Conservation (phyloP, 2,113 vertebrate species). For the Vicugna pacos region DNA sequence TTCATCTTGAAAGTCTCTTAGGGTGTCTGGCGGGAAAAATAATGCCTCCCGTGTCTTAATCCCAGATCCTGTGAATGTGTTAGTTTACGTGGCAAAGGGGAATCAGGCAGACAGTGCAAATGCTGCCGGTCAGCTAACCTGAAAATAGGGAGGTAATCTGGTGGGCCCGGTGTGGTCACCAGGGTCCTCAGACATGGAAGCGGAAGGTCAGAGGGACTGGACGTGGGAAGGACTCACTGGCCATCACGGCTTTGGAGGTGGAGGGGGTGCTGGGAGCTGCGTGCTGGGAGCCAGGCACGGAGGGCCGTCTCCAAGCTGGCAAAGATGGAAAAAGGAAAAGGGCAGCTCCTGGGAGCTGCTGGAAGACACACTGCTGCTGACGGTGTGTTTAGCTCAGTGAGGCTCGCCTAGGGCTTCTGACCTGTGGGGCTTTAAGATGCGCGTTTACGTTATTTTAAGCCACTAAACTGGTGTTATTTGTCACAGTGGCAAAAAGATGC, state of each 20-base stretch:
- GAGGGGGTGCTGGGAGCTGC: too few species aligned
- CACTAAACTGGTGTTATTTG: rapidly evolving
- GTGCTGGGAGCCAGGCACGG: rapidly evolving
- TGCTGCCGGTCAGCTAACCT: rapidly evolving
- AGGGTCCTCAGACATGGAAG: too few species aligned
- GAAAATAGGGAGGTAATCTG: rapidly evolving
- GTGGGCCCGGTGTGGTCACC: rapidly evolving
- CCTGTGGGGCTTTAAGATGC: rapidly evolving
- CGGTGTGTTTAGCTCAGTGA: neutral
- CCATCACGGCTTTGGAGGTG: neutral
- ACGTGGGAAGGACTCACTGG: too few species aligned
- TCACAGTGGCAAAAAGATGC: neutral
- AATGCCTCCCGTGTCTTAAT: rapidly evolving
- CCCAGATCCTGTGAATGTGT: neutral
- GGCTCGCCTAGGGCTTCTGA: neutral
- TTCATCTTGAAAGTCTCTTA: neutral
- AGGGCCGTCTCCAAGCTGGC: neutral
- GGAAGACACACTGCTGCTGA: neutral
- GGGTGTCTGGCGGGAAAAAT: neutral
- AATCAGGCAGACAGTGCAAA: rapidly evolving
- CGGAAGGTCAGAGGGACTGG: neutral
- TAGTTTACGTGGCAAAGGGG: too few species aligned
- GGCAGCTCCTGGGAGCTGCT: neutral
- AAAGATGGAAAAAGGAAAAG: too few species aligned
- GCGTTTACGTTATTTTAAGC: neutral